These are phyloP conservation scores for Paracentrotus lividus DNA, from an alignment of 53 echinoderm and acorn worm species.

Conservation along the genomic window DNA sequence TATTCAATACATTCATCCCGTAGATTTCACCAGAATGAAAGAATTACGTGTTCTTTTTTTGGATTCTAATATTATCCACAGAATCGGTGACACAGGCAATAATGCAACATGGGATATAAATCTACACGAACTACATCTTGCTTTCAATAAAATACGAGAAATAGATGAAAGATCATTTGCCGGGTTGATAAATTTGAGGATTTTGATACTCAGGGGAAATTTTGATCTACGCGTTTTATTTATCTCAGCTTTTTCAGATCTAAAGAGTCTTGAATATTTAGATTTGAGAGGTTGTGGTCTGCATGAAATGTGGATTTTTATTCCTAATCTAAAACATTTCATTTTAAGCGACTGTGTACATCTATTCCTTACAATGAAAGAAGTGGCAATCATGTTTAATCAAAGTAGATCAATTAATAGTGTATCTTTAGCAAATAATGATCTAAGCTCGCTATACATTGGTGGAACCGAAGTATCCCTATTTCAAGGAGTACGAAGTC, in stretches of 20 bases:
- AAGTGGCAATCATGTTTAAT: no score
- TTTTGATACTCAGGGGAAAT: no score
- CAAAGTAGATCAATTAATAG: not conserved
- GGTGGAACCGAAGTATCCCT: not conserved
- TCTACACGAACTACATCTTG: no score
- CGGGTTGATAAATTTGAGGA: no score
- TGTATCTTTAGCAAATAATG: not conserved
- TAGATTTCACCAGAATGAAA: not conserved
- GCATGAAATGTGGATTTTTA: not conserved
- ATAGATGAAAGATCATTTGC: no score
- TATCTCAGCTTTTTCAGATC: no score
- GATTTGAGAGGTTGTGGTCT: not conserved
- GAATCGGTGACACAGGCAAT: no score
- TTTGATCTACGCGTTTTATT: no score
- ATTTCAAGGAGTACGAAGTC: not conserved
- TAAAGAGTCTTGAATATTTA: not conserved
- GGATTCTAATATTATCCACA: not conserved
- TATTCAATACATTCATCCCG: not conserved
- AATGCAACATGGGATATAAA: no score
- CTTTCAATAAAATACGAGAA: no score
- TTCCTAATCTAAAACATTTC: not conserved
- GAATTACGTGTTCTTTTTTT: not conserved
- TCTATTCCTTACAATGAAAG: no score
- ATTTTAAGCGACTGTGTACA: not conserved
- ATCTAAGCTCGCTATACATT: not conserved